A percentile compares a stretch with the other conserved stretches of the same genome.
Evolutionary conservation across 2,113 vertebrate genomes (phyloP).

Genomic region (Coracopsis vasa): DNA sequence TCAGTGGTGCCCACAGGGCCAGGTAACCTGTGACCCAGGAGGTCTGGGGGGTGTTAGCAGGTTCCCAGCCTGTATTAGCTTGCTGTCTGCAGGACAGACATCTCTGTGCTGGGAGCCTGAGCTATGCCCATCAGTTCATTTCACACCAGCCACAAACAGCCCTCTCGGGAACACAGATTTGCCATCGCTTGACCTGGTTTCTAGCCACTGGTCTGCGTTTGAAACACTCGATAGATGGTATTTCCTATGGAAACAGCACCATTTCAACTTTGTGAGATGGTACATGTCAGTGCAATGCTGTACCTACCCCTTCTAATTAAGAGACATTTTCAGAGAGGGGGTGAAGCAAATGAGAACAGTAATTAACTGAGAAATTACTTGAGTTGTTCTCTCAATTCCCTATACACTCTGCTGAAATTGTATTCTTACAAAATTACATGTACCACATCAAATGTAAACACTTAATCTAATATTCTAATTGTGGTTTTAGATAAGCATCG

Average conservation of each 20-base stretch:
- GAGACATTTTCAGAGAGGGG: background rate
- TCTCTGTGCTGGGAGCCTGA: background rate
- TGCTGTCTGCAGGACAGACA: accelerated
- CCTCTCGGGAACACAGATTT: background rate
- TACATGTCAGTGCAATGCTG: background rate
- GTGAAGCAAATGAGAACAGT: slow-evolving; percentile 2
- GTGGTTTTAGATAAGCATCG: slow-evolving; percentile 26
- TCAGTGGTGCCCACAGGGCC: accelerated
- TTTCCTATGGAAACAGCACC: background rate
- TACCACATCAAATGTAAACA: slow-evolving; percentile 37
- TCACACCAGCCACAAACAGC: background rate
- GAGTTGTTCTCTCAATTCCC: slow-evolving; percentile 30
- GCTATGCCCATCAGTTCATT: background rate
- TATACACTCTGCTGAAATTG: background rate
- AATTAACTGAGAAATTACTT: slow-evolving; percentile 19
- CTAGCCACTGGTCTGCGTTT: background rate
- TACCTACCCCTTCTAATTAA: background rate
- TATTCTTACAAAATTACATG: background rate
- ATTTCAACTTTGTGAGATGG: background rate
- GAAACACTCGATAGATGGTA: background rate
- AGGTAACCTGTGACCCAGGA: background rate
- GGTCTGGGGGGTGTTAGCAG: no score
- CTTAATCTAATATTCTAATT: slow-evolving; percentile 50
- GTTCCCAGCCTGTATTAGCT: background rate
- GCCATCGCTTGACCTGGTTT: background rate